Evolutionary conservation across 2,797 vertebrate species (phyloP), one percentile per base, ranked within the genome.

Genomic region (Heterohyrax brucei): DNA sequence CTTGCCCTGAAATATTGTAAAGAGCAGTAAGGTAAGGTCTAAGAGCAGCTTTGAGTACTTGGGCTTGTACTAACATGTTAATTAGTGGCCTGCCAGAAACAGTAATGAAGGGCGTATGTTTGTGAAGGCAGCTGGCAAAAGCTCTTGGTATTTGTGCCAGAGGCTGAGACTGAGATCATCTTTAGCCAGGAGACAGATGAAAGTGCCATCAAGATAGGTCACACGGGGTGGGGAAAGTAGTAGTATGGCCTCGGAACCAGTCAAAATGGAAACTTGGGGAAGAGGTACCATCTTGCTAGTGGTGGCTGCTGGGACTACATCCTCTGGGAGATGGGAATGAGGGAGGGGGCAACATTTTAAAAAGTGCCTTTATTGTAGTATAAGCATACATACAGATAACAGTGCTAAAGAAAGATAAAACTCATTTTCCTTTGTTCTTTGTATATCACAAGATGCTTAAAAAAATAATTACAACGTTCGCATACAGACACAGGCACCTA

Each of bases 151-250:
- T 53, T 78, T 0, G 1, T 61, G 90, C 87, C n/a, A 50, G 70
- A 24, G 44, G 53, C 18, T 81, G 44, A 44, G 19, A 53, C 62
- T 68, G 12, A 14, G 76, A 56, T 22, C 28, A 21, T 7, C 7
- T 39, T 81, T 16, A 56, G 72, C 30, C 28, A n/a, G 46, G 86
- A 62, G 73, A 68, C 19, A n/a, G 44, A 83, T 56, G 2, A 33
- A 62, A 68, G 72, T 30, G 10, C 2, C 2, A 2, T 19, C 33
- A 6, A 48, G 64, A 70, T 3, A 30, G 84, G 13, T 80, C 1
- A 0, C 48, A 30, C 50, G 81, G 0, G 0, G 44, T 14, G 53
- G 18, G 53, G 2, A 48, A 50, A 30, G 33, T 24, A 21, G n/a
- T 56, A 26, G 19, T 24, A 19, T 8, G n/a, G 85, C 64, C 7